Conservation (phyloP, 2,888 invertebrate genomes). For the Leucozona laternaria region DNA sequence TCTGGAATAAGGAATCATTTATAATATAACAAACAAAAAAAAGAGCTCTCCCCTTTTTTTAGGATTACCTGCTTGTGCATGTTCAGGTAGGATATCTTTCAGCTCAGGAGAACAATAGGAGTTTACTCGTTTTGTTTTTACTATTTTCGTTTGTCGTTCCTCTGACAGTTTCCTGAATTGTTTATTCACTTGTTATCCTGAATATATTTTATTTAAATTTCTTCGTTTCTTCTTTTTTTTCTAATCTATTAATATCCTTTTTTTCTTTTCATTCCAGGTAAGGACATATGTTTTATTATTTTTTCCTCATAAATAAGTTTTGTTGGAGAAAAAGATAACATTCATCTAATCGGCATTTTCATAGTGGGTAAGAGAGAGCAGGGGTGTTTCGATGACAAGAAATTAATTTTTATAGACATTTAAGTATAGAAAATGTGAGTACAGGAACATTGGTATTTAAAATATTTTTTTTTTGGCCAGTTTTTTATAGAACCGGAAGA, state of each 20-base stretch:
- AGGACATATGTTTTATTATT: constrained; percentile 27
- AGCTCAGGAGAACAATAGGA: constrained; percentile 31
- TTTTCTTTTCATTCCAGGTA: constrained; percentile 59
- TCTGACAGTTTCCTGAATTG: constrained; percentile 71
- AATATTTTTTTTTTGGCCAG: not conserved
- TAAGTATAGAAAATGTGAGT: not conserved
- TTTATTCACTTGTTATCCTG: constrained; percentile 59
- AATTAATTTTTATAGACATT: not conserved
- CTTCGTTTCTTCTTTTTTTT: not conserved
- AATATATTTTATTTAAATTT: constrained; percentile 34
- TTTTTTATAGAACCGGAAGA: not conserved
- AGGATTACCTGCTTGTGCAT: constrained; percentile 47
- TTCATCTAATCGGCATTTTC: constrained; percentile 10
- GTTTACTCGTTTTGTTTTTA: constrained; percentile 8
- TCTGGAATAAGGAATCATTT: constrained; percentile 51
- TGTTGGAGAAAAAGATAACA: constrained; percentile 7
- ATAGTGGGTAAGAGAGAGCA: not conserved
- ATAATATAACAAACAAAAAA: not conserved
- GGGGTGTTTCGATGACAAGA: not conserved
- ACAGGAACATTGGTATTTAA: not conserved
- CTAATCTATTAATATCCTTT: constrained; percentile 67
- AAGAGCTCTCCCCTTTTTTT: constrained; percentile 30
- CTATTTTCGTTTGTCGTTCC: constrained; percentile 14
- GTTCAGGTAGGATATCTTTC: constrained; percentile 51
- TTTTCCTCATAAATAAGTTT: not conserved